phyloP scores from a whole-genome alignment of 2,888 invertebrate genomes.

The Hofmannophila pseudospretella region DNA sequence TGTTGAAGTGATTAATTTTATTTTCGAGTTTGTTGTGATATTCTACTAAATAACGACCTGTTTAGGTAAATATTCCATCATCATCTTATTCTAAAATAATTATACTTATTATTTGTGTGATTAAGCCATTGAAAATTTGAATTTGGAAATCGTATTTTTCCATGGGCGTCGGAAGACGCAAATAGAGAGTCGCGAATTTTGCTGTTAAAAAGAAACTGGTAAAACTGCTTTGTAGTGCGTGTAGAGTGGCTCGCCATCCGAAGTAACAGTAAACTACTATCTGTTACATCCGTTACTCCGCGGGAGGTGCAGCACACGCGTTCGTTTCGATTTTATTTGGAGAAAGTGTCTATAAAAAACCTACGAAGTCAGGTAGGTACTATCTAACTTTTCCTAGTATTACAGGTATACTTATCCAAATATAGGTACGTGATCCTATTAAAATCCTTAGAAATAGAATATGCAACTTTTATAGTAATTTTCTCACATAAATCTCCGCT shows the following conservation, averaged over 20 bases:
- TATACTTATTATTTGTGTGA: background rate
- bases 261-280: constrained; percentile 49
- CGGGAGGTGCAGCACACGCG: constrained; percentile 35
- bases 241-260: constrained; percentile 28
- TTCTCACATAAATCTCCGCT: too few relatives aligned
- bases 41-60: constrained; percentile 8
- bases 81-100: background rate
- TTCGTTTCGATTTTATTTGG: constrained; percentile 6
- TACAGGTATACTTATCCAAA: background rate
- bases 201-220: constrained; percentile 44
- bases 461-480: too few relatives aligned
- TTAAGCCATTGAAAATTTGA: background rate
- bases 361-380: constrained; percentile 24
- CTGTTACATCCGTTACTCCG: constrained; percentile 55
- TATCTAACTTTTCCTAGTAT: background rate
- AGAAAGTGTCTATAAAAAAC: constrained; percentile 12
- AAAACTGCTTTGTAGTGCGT: constrained; percentile 42
- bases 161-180: constrained; percentile 11
- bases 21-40: constrained; percentile 13
- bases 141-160: constrained; percentile 12
- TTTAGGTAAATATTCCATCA: constrained; percentile 6
- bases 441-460: too few relatives aligned
- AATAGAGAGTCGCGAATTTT: constrained; percentile 26
- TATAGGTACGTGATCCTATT: too few relatives aligned
- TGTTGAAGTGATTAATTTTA: constrained; percentile 16